phyloP scores from a whole-genome alignment of 2,113 vertebrate species.

The Cyphomyrus discorhynchus region DNA sequence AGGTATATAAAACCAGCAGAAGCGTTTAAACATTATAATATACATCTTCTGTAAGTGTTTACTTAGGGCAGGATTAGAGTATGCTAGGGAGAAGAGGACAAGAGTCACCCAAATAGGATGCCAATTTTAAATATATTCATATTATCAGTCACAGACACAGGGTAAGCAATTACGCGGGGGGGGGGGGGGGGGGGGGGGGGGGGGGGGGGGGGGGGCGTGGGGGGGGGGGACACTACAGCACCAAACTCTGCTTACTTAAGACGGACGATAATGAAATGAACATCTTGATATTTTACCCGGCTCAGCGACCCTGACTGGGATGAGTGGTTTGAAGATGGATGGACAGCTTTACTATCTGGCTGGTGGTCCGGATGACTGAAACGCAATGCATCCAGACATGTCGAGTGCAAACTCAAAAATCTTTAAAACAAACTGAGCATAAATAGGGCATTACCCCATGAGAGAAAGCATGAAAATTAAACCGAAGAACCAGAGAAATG shows the following conservation, averaged over 20 bases:
- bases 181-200: fast-evolving
- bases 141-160: not conserved
- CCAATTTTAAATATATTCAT: not conserved
- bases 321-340: not conserved
- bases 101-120: not conserved
- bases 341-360: not conserved
- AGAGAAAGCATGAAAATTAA: not conserved
- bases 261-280: not conserved
- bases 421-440: not conserved
- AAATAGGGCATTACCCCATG: not conserved
- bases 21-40: not conserved
- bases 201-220: no score
- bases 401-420: not conserved
- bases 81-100: not conserved
- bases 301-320: not conserved
- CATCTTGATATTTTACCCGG: not conserved
- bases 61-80: not conserved
- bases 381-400: not conserved
- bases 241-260: not conserved
- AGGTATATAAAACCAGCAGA: not conserved
- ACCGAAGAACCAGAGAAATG: not conserved
- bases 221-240: no score
- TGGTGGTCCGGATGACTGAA: not conserved
- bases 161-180: not conserved
- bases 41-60: not conserved